Evolutionary conservation across 1,140 invertebrate genomes (phyloP), one percentile per base, ranked within the genome.

Genomic region (Trichonephila clavata): DNA sequence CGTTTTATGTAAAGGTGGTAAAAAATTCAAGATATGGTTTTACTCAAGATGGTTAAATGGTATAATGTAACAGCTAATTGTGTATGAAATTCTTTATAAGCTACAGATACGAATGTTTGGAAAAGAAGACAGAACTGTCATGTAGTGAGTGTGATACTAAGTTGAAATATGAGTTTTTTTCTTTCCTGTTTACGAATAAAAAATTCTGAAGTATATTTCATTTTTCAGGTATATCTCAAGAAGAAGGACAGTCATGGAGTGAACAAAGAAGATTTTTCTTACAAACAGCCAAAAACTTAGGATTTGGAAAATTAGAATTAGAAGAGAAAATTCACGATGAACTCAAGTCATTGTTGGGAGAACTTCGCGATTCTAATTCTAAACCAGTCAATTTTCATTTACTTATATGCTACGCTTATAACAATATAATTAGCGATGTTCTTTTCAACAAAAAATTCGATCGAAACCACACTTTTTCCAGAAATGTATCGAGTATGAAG

Each of bases 211-310:
- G 7, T 10, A 57, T 20, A n/a, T 57, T 65, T 87, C 21, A 39
- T 87, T 39, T 16, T 21, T 1, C n/a, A 93, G 92, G 92, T 13
- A 88, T 93, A 8, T 57, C 71, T 39, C 92, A 93, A 43, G 86
- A 88, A 43, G 97, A 98, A 95, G 98, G 98, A 0, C 96, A 97
- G 4, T 95, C 97, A 7, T 98, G 98, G 98, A 96, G 96, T 80
- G 97, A 97, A 94, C 97, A 98, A 93, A 96, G 98, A 71, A 96
- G 96, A 81, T 98, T 98, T 95, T 96, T 97, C 6, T 95, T 98
- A 63, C 97, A 97, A 92, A 97, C 97, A 91, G 96, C 98, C 92
- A 96, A 96, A 57, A 96, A 97, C n/a, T 96, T 98, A 16, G 98
- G 98, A 27, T 97, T 98, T 93, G 98, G 98, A 0, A 97, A 97